A percentile compares a stretch with the other conserved stretches of the same genome.
Evolutionary conservation across 2,113 vertebrate genomes (phyloP).

Genomic region (Cebus imitator): DNA sequence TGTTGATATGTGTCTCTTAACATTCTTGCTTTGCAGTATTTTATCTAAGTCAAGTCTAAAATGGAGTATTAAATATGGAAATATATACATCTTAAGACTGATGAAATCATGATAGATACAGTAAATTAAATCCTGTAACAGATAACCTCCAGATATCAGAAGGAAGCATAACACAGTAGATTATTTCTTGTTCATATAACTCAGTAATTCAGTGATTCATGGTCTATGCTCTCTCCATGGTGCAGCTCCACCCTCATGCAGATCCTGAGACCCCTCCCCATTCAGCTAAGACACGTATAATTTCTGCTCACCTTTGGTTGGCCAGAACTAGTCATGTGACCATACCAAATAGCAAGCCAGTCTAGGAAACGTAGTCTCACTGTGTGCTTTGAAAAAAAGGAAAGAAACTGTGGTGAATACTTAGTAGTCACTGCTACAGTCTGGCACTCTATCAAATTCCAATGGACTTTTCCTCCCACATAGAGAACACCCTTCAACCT

Average conservation of each 20-base stretch:
- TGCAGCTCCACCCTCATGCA: not conserved
- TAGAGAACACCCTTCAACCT: not conserved
- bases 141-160: not conserved
- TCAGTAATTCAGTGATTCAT: not conserved
- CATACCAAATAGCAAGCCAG: not conserved
- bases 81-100: not conserved
- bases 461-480: not conserved
- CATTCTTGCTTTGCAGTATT: not conserved
- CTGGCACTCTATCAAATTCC: not conserved
- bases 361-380: not conserved
- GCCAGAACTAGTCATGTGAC: not conserved
- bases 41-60: not conserved
- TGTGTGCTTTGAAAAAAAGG: not conserved
- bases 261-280: not conserved
- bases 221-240: not conserved
- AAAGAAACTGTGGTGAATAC: not conserved
- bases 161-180: no score
- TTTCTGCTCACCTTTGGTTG: not conserved
- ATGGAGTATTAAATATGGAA: not conserved
- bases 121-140: not conserved
- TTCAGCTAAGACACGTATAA: not conserved
- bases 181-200: not conserved
- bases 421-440: not conserved
- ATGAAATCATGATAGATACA: not conserved
- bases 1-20: not conserved